Conservation (phyloP, 2,113 vertebrate genomes). For the Haemorhous mexicanus region DNA sequence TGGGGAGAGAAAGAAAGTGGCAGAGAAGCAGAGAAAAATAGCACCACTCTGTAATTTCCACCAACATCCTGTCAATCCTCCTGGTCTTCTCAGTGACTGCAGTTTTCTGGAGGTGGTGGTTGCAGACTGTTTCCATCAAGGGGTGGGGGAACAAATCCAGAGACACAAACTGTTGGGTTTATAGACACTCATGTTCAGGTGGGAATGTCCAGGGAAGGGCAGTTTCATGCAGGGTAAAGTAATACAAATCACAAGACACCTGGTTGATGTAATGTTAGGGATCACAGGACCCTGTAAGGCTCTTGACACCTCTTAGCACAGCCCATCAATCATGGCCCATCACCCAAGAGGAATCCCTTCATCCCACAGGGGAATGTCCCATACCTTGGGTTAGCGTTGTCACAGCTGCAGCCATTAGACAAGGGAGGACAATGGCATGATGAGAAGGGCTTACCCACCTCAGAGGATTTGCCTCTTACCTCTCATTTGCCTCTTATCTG, state of each 20-base stretch:
- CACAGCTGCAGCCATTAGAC: background rate
- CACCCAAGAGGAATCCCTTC: background rate
- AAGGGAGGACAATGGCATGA: background rate
- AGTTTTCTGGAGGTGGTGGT: background rate
- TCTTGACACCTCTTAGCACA: background rate
- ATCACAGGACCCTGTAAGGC: background rate
- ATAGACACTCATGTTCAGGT: no score
- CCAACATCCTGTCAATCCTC: rapidly evolving
- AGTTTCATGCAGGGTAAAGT: background rate
- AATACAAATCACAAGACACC: no score
- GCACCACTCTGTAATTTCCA: background rate
- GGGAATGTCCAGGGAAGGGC: background rate
- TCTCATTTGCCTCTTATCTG: no score
- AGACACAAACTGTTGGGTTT: background rate
- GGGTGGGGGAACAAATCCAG: background rate
- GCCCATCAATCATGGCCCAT: background rate
- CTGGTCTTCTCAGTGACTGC: rapidly evolving
- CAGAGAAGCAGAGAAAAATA: background rate
- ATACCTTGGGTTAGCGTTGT: background rate
- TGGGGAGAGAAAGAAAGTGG: background rate
- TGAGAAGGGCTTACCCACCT: background rate
- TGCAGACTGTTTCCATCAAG: background rate
- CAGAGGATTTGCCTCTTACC: background rate
- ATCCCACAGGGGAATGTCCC: background rate
- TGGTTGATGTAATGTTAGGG: background rate